Percentiles rank a stretch among this genome's conserved stretches.
phyloP scores from a whole-genome alignment of 2,888 invertebrate genomes.

The Sarcophaga rosellei region DNA sequence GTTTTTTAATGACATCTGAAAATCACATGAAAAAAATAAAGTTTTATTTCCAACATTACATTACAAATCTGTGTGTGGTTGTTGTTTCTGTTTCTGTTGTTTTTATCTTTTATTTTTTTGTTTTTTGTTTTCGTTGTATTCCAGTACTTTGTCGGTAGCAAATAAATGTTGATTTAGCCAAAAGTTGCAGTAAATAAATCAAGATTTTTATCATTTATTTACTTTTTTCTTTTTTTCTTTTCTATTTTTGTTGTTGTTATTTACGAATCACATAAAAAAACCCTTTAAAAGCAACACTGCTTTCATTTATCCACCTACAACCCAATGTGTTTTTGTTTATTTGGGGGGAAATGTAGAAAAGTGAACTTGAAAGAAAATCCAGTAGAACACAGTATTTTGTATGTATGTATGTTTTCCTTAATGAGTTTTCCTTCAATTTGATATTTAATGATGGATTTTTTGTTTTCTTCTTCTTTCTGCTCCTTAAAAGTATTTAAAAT shows the following conservation, averaged over 20 bases:
- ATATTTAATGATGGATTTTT: too few relatives aligned
- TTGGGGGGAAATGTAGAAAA: too few relatives aligned
- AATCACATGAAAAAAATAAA: conserved; percentile 45
- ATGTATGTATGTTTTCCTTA: too few relatives aligned
- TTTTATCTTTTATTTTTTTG: neutral
- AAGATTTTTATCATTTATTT: neutral
- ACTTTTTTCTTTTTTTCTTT: neutral
- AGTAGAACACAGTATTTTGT: too few relatives aligned
- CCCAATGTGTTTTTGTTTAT: too few relatives aligned
- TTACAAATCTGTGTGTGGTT: neutral
- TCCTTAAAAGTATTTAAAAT: too few relatives aligned
- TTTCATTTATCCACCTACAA: too few relatives aligned
- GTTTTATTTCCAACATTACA: conserved; percentile 30
- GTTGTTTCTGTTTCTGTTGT: neutral
- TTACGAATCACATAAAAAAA: neutral
- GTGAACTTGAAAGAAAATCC: too few relatives aligned
- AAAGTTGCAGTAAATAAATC: conserved; percentile 26
- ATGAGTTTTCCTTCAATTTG: too few relatives aligned
- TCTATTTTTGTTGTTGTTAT: neutral
- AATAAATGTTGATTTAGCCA: conserved; percentile 5
- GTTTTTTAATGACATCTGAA: conserved; percentile 61
- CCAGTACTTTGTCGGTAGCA: neutral
- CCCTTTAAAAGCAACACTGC: too few relatives aligned
- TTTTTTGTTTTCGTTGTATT: neutral
- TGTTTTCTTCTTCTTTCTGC: too few relatives aligned